Base-by-base conservation (phyloP, 1,140 invertebrate species). In the Drosophila tropicalis region DNA sequence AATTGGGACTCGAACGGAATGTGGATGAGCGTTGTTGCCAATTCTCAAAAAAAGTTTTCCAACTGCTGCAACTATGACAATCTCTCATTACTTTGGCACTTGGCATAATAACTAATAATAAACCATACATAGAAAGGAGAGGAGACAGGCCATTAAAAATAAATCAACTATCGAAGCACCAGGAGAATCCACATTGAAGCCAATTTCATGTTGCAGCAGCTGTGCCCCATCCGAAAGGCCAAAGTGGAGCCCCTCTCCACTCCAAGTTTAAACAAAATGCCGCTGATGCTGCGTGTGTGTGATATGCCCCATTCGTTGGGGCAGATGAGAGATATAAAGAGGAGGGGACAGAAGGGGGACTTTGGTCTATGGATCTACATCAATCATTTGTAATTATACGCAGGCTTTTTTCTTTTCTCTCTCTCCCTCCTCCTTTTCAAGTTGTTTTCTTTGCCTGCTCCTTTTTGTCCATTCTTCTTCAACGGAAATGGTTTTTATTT, bases 351-450 rank as follows among this genome's bases (percentile, higher is more conserved):
- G 40, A 5, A 15, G 40, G 40, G 22, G 15, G 70, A 67, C 75
- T 22, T 55, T 47, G 60, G 74, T 73, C 75, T 39, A 39, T 39
- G 36, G 36, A 36, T 39, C 36, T 36, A 83, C 79, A 86, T 86
- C 82, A 86, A 86, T 86, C 82, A 86, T 87, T 67, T 86, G 83
- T 87, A 87, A 86, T 86, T 86, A 87, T 71, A 72, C 66, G 67
- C 65, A 78, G 41, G 36, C 72, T 44, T 84, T 64, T 76, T 58
- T 65, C 22, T 74, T 51, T 57, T 41, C 54, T 67, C 61, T 34
- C 36, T 44, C n/a, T 44, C 1, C 36, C 22, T 34, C 65, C 44
- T 56, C 13, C 15, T 63, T 47, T 34, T 36, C 15, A 17, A 51
- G 44, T 51, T 47, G n/a, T 47, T 47, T 47, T 22, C 44, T 62